These are phyloP conservation scores for Chrysaora quinquecirrha DNA, from an alignment of 30 jellyfish, hydroid and myxozoan genomes.

Conservation along the genomic window DNA sequence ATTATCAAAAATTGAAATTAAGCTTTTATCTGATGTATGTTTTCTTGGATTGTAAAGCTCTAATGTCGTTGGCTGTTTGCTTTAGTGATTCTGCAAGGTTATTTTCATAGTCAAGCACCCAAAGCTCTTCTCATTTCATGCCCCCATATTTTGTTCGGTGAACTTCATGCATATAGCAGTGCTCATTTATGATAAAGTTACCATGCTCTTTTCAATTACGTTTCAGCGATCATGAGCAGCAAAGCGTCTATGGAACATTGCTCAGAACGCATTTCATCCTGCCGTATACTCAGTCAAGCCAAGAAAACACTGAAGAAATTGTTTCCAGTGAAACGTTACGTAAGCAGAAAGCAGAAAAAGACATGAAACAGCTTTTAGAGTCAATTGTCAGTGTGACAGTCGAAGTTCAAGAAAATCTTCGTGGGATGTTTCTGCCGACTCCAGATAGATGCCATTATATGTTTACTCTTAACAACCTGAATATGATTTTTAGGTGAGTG, in stretches of 20 bases:
- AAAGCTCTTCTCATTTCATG: no score
- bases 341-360: constrained; percentile 27
- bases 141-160: no score
- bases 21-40: no score
- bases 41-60: no score
- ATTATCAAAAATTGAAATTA: no score
- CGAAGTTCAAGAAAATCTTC: constrained; percentile 73
- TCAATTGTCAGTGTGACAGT: constrained; percentile 53
- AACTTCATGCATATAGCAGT: no score
- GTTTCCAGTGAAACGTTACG: constrained; percentile 42
- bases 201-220: no score
- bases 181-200: no score
- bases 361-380: constrained; percentile 32
- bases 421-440: constrained; percentile 69
- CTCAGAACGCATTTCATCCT: constrained; percentile 51
- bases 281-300: constrained; percentile 10
- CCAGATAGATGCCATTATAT: constrained; percentile 72
- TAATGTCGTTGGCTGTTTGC: no score
- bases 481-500: constrained; percentile 53
- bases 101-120: no score
- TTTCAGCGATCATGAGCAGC: constrained; percentile 60
- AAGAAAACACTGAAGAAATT: constrained; percentile 15
- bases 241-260: constrained; percentile 40
- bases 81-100: no score
- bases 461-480: constrained; percentile 65